These are phyloP conservation scores for Campoplex capitator DNA, from an alignment of 2,888 invertebrate species.

Conservation along the genomic window DNA sequence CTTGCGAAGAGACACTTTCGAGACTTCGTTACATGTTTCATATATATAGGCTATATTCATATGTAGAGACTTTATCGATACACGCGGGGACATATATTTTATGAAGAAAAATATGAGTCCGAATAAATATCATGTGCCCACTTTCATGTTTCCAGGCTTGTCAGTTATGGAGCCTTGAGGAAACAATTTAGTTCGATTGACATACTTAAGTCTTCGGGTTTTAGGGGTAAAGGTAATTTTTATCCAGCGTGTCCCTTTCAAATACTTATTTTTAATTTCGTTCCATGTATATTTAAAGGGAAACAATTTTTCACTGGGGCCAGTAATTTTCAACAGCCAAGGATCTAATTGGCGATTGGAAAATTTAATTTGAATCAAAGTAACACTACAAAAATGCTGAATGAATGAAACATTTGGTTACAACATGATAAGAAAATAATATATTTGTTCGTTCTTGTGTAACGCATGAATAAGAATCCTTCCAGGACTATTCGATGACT, in stretches of 20 bases:
- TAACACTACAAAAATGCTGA: not conserved
- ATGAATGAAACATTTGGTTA: not conserved
- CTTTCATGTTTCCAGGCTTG: constrained; percentile 27
- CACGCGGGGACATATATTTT: not conserved
- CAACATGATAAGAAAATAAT: not conserved
- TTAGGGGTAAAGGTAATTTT: not conserved
- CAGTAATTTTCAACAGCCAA: not conserved
- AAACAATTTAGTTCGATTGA: not conserved
- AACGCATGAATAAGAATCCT: not conserved
- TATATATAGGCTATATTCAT: constrained; percentile 37
- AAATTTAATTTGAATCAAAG: not conserved
- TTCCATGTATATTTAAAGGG: not conserved
- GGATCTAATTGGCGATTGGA: not conserved
- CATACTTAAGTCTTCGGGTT: not conserved
- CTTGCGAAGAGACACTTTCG: constrained; percentile 47
- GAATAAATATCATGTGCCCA: constrained; percentile 39
- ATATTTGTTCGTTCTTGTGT: not conserved
- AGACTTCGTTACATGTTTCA: constrained; percentile 10
- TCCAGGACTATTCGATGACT: not conserved
- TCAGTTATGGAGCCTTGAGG: not conserved
- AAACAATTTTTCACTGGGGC: not conserved
- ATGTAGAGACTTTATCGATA: constrained; percentile 14
- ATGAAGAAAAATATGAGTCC: constrained; percentile 32
- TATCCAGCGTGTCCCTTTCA: too few species aligned
- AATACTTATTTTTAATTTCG: not conserved